Evolutionary conservation across 1,140 invertebrate genomes (phyloP).

Genomic region (Zaprionus vittiger): DNA sequence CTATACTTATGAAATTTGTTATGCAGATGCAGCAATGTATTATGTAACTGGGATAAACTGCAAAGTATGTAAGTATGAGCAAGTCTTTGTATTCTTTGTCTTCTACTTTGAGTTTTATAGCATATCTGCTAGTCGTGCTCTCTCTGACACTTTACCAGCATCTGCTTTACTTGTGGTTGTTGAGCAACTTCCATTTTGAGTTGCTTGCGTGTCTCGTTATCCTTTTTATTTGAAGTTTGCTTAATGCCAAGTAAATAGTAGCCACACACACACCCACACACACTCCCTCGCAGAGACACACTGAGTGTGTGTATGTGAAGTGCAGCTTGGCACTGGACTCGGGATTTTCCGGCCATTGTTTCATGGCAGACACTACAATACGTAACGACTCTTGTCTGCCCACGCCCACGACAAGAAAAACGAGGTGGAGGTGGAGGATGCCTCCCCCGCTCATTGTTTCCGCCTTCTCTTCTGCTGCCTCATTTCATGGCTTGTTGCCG

Average conservation of each 20-base stretch:
- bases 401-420: neutral
- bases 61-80: neutral
- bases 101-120: neutral
- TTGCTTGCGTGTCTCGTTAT: constrained; percentile 79
- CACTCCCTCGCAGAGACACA: constrained; percentile 9
- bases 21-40: neutral
- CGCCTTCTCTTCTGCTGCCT: neutral
- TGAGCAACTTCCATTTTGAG: constrained; percentile 72
- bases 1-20: neutral
- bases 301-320: neutral
- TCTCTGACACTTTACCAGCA: neutral
- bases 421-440: no score
- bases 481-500: constrained; percentile 78
- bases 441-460: neutral
- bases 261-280: constrained; percentile 31
- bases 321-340: constrained; percentile 22
- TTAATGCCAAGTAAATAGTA: constrained; percentile 81
- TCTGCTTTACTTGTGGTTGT: constrained; percentile 32
- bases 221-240: constrained; percentile 82
- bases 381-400: constrained; percentile 3
- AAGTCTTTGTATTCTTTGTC: no score
- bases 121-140: neutral
- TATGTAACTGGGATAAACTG: no score
- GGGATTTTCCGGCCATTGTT: constrained; percentile 61
- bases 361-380: constrained; percentile 35